Conservation (phyloP, 2,888 invertebrate species). For the Drosophila differens region DNA sequence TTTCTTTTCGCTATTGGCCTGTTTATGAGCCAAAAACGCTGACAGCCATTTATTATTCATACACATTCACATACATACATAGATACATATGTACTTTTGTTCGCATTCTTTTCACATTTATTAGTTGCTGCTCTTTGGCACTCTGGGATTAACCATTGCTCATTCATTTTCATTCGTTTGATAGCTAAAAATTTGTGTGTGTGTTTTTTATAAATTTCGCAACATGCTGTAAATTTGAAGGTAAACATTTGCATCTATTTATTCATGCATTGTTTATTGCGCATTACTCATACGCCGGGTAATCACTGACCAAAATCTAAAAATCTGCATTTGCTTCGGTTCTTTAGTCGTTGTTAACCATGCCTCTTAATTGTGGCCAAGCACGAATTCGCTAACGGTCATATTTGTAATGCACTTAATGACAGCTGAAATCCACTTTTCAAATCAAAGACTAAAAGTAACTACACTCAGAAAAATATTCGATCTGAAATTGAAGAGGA, state of each 20-base stretch:
- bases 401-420: not conserved
- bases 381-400: not conserved
- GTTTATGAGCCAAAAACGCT: conserved; percentile 61
- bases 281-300: conserved; percentile 42
- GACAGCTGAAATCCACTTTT: not conserved
- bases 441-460: not conserved
- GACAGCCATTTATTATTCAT: conserved; percentile 56
- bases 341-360: not conserved
- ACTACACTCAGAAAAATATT: not conserved
- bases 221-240: conserved; percentile 5
- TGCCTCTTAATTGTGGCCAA: not conserved
- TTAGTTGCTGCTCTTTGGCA: conserved; percentile 34
- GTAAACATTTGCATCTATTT: conserved; percentile 5
- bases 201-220: conserved; percentile 4
- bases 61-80: conserved; percentile 19
- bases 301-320: conserved; percentile 23
- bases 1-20: conserved; percentile 26
- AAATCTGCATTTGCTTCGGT: not conserved
- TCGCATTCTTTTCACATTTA: conserved; percentile 52
- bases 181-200: conserved; percentile 13
- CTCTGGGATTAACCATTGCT: conserved; percentile 60
- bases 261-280: conserved; percentile 1
- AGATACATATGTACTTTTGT: conserved; percentile 33
- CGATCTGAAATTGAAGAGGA: not conserved
- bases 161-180: conserved; percentile 26